Base-by-base conservation (phyloP, 1,140 invertebrate species). In the Kradibia gibbosae region DNA sequence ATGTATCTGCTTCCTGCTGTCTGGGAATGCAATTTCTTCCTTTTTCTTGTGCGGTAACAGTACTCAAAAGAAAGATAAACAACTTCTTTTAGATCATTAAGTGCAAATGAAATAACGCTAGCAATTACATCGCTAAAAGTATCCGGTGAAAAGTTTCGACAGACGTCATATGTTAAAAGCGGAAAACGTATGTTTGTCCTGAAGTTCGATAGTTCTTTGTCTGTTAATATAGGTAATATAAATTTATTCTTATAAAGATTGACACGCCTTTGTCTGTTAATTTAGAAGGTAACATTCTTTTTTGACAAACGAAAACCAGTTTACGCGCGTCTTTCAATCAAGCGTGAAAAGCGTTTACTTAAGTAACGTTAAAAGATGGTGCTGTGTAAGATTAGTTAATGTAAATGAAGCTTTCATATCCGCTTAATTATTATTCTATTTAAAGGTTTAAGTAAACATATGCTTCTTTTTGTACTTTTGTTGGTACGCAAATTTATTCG, bases 201-300 rank as follows among this genome's bases (percentile, higher is more conserved):
- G 5, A 22, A 65, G 34, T 65, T 39, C 8, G 25, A 39, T 39
- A n/a, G 34, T 1, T 28, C 34, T 67, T 67, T 67, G 34, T 67
- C 20, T n/a, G 11, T 67, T 39, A 34, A 62, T 62, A 17, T 57
- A 11, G 1, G n/a, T 3, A 34, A 62, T 39, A 39, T 39, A 10
- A 31, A 67, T 67, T 39, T 67, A 67, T 34, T 8, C 31, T 62
- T 34, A 62, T 62, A 62, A 62, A 4, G 34, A 62, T 62, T n/a
- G 36, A n/a, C 34, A 67, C 20, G 34, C 62, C 34, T 67, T 67
- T 67, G 62, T 67, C 17, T 67, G 11, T 67, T 67, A 67, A 39
- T 67, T 67, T 39, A 67, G 34, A 28, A 11, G 60, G 4, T 36
- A 36, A 36, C 3, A 34, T 39, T 36, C 8, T 10, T 20, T 67